Percentiles rank a stretch among this genome's conserved stretches.
Evolutionary conservation across 2,113 vertebrate genomes (phyloP).

Genomic region (Erinaceus europaeus): DNA sequence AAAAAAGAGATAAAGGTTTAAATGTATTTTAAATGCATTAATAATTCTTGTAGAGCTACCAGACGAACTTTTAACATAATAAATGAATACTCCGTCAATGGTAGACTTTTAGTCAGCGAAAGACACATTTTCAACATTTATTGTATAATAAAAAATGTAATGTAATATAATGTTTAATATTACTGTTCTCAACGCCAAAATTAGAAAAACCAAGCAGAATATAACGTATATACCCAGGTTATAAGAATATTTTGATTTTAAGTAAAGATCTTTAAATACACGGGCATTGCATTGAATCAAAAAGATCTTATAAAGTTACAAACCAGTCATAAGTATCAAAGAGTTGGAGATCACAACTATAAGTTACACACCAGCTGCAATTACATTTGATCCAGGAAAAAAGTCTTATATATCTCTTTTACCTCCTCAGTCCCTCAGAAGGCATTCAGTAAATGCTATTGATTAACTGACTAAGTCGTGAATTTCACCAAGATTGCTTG

Average conservation of each 20-base stretch:
- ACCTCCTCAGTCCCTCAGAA: background rate
- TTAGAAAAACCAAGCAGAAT: background rate
- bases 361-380: background rate
- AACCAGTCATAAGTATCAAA: background rate
- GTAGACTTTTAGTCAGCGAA: background rate
- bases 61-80: conserved; percentile 21
- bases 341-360: background rate
- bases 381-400: background rate
- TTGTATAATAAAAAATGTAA: conserved; percentile 20
- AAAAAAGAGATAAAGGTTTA: background rate
- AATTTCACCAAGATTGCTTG: conserved; percentile 14
- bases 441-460: conserved; percentile 1
- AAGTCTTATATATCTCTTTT: background rate
- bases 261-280: background rate
- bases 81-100: background rate
- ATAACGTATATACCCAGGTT: background rate
- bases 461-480: conserved; percentile 11
- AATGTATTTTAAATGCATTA: background rate
- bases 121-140: conserved; percentile 35
- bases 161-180: conserved; percentile 15
- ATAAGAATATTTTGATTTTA: background rate
- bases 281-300: background rate
- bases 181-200: conserved; percentile 35
- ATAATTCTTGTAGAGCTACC: background rate
- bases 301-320: background rate